Evolutionary conservation across 2,888 invertebrate species (phyloP).

Genomic region (Podabrus alpinus): DNA sequence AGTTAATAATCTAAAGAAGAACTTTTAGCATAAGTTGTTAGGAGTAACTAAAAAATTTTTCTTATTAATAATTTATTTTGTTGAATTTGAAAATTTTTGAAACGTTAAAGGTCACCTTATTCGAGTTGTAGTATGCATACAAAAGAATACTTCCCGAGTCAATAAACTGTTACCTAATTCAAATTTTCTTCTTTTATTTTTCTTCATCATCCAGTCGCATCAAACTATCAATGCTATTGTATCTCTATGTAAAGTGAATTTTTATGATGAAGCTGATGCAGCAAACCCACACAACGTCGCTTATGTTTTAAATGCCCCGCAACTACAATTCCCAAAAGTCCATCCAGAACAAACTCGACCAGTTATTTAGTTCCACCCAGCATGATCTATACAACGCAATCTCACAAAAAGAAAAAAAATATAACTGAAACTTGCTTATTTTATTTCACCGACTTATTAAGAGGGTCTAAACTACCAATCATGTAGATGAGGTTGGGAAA

Average conservation of each 20-base stretch:
- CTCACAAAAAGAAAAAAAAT: constrained; percentile 15
- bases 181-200: constrained; percentile 26
- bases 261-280: constrained; percentile 9
- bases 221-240: constrained; percentile 24
- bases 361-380: constrained; percentile 19
- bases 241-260: constrained; percentile 10
- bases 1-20: constrained; percentile 7
- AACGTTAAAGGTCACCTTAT: constrained; percentile 7
- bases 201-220: constrained; percentile 24
- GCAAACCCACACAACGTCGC: constrained; percentile 10
- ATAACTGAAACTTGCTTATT: constrained; percentile 13
- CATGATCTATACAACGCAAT: constrained; percentile 7
- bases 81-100: constrained; percentile 14
- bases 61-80: background rate
- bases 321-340: constrained; percentile 19
- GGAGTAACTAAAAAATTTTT: background rate
- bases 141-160: constrained; percentile 24
- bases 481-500: constrained; percentile 38
- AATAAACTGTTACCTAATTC: constrained; percentile 31
- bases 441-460: constrained; percentile 30
- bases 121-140: constrained; percentile 8
- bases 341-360: constrained; percentile 9
- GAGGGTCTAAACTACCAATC: constrained; percentile 38
- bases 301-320: constrained; percentile 23
- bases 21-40: background rate